Evolutionary conservation across 1,140 invertebrate genomes (phyloP).

Genomic region (Neotoxoptera formosana): DNA sequence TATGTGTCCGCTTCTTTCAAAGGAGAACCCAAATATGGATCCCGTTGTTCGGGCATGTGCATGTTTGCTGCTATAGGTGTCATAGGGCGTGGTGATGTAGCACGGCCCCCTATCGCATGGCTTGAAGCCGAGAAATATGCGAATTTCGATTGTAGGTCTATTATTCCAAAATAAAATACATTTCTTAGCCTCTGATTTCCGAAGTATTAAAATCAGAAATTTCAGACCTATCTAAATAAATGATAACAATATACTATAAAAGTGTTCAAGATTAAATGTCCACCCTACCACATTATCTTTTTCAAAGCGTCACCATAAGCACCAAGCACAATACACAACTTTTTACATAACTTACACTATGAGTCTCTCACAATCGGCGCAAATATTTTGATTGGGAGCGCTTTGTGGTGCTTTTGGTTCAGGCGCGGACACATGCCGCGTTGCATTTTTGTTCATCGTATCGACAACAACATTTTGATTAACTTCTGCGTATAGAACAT

Average conservation of each 20-base stretch:
- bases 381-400: conserved; percentile 87
- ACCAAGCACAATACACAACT: conserved; percentile 48
- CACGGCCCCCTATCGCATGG: conserved; percentile 70
- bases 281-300: not conserved
- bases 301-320: conserved; percentile 49
- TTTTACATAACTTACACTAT: conserved; percentile 85
- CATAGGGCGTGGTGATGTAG: conserved; percentile 66
- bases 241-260: not conserved
- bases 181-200: not conserved
- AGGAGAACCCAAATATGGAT: conserved; percentile 57
- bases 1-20: conserved; percentile 58
- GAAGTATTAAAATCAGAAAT: not conserved
- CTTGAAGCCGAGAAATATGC: conserved; percentile 71
- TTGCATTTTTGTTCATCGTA: conserved; percentile 65
- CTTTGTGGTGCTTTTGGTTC: conserved; percentile 68
- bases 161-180: conserved; percentile 42
- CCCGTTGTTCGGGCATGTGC: conserved; percentile 57
- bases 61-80: conserved; percentile 63
- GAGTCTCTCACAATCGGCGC: conserved; percentile 89
- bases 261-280: not conserved
- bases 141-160: conserved; percentile 65
- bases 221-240: not conserved
- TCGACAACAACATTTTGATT: conserved; percentile 66
- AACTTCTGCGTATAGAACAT: conserved; percentile 40
- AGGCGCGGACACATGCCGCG: conserved; percentile 76